Base-by-base conservation (phyloP, 2,888 invertebrate genomes). In the Polyploca ridens region DNA sequence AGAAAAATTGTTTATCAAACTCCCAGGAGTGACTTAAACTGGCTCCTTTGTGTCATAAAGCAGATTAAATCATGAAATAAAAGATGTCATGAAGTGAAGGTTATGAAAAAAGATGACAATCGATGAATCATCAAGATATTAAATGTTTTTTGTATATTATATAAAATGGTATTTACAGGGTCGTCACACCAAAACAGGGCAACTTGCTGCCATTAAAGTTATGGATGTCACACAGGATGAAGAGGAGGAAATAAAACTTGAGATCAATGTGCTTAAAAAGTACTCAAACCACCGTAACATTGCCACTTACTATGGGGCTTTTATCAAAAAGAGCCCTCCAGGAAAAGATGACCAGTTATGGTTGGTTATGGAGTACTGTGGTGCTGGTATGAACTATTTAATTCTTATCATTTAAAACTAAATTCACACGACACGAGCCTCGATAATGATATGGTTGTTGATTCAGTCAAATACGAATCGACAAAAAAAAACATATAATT, bases 171-270 rank as follows among this genome's bases (percentile, higher is more conserved):
- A 67, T 75, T 86, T 74, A 66, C 91, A 99, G 98, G 99, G 99
- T 74, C 97, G 99, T 68, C 99, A 99, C 94, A 99, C 99, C 76
- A 99, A 99, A 95, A 99, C 99, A 78, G 99, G 99, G 76, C 99
- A 99, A 94, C 95, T 99, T 95, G 99, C 99, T 76, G 99, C 99
- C 91, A 99, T 99, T 94, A 99, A 99, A 96, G 99, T 99, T 88
- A 99, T 99, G 99, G 99, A 99, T 94, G 99, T 99, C 84, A 99
- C 99, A 78, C 99, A 99, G 96, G 99, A 99, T 90, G 99, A 99
- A 93, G 99, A 99, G 89, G 99, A 99, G 94, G 99, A 99, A 95
- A 99, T 99, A 79, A 99, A 99, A 93, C 95, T 99, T 84, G 99
- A 99, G 95, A 99, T 99, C 82, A 99, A 99, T 95, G 99, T 99